Evolutionary conservation across 1,140 invertebrate genomes (phyloP), one percentile per base, ranked within the genome.

Genomic region (Ceratosolen fusciceps): DNA sequence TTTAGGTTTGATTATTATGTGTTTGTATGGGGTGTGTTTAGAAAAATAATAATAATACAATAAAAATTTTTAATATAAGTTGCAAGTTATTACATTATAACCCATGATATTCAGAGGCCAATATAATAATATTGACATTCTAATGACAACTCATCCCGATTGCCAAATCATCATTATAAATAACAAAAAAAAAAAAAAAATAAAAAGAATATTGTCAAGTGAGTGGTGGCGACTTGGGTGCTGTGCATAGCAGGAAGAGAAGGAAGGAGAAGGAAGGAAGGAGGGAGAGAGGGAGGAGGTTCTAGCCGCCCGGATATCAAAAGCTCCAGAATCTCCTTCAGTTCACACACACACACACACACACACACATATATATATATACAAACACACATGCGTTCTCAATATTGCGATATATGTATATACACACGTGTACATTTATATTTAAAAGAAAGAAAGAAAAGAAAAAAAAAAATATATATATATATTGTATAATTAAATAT

Each of bases 321-420:
- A 37, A 37, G 34, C 31, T 65, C 31, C 60, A 65, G 34, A 65
- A 65, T n/a, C 60, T 65, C 60, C 34, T 65, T 65, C 21, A n/a
- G 29, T 62, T 26, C 58, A 26, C 19, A 34, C 1, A 34, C 12
- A 62, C 80, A 86, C 85, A 83, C 84, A 83, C 85, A 81, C 84
- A 84, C 84, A 86, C 86, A 86, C 83, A 85, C 86, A 87, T 88
- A 86, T 87, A 86, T 88, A 83, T 82, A 77, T 76, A 81, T 84
- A 87, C 86, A 87, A 86, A 87, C 87, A 82, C 81, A 76, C 71
- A 81, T 84, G 86, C 84, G 85, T 84, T n/a, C n/a, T n/a, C n/a
- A n/a, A n/a, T n/a, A n/a, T n/a, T n/a, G n/a, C n/a, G n/a, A 12
- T 43, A 12, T 43, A 12, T 43, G 39, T 43, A 12, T 43, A 12